Evolutionary conservation across 2,888 invertebrate genomes (phyloP), one percentile per base, ranked within the genome.

Genomic region (Cyaniris semiargus): DNA sequence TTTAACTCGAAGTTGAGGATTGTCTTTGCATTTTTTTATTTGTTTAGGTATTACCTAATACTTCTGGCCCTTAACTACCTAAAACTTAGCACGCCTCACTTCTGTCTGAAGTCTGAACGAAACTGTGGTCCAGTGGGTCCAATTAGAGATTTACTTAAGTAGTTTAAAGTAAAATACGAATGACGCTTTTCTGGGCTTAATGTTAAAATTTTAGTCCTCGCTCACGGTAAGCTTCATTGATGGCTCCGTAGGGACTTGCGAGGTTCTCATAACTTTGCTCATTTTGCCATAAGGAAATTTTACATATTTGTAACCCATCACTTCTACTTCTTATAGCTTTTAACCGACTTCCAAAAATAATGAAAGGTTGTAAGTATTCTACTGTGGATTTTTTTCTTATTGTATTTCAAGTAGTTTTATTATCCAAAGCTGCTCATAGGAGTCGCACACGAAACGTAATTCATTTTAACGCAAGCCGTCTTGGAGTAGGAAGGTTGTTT

Each of bases 401-500:
- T 44, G 10, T 44, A 44, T 44, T 44, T 44, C 44, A 44, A 44
- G 10, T 10, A 44, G 44, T 44, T 10, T 44, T 44, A 44, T 2
- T 44, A 10, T 58, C 38, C 58, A 70, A 56, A 58, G 72, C 38
- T 71, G 23, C 70, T 13, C 31, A 34, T 74, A 53, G 21, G 70
- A 76, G 7, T 78, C 75, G 38, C 44, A 78, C 38, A 76, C 75
- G 66, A 74, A 77, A 80, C 76, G 82, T 88, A 87, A 88, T 88
- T 86, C 83, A 85, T 83, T 87, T 83, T 83, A 85, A 83, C 84
- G 84, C 87, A 87, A 86, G 84, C 83, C 81, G 82, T 81, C 83
- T 85, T 81, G 82, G 82, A 80, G 82, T 81, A 80, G 82, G 81
- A 80, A 83, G 84, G 83, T 81, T 89, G 88, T 90, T 89, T 89